Base-by-base conservation (phyloP, 2,113 vertebrate genomes). In the Bufo gargarizans region DNA sequence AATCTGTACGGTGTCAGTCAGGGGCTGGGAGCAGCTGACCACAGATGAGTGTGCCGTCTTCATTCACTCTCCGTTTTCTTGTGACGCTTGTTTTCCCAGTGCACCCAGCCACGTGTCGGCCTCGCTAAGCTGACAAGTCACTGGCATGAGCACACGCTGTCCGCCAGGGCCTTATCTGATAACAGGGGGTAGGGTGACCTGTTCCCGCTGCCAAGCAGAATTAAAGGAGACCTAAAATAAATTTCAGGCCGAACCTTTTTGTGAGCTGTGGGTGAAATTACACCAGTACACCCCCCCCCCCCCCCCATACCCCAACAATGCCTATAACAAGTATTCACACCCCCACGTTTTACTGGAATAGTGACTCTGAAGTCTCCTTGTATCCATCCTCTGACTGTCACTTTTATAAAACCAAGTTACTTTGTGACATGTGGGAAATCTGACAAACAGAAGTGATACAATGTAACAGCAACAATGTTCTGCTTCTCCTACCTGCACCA, bases 401-500 rank as follows among this genome's bases (percentile, higher is more conserved):
- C 63, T n/a, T n/a, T n/a, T n/a, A n/a, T n/a, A n/a, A n/a, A n/a
- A n/a, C n/a, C n/a, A n/a, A n/a, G n/a, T n/a, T n/a, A n/a, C n/a
- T n/a, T n/a, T 67, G 9, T 10, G n/a, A 2, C 8, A 33, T 33
- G 33, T 33, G 33, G 33, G 33, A 1, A 33, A 1, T 1, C 33
- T 33, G 33, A 33, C 33, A 33, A 33, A 33, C 33, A 33, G 33
- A n/a, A 20, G 20, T 33, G n/a, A 22, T 33, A 33, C 9, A 22
- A 10, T 69, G n/a, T 69, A 61, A 6, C 16, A 65, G 12, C 19
- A 20, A 3, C 61, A 65, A 22, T 71, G 65, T 67, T 65, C 20
- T 58, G 43, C 58, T 79, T 53, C 74, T 71, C 96, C 94, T 92
- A 98, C 97, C 97, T 98, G 97, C 83, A 96, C 94, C 22, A 91